These are phyloP conservation scores for Ictidomys tridecemlineatus DNA, from an alignment of 2,113 vertebrate genomes.

Conservation along the genomic window DNA sequence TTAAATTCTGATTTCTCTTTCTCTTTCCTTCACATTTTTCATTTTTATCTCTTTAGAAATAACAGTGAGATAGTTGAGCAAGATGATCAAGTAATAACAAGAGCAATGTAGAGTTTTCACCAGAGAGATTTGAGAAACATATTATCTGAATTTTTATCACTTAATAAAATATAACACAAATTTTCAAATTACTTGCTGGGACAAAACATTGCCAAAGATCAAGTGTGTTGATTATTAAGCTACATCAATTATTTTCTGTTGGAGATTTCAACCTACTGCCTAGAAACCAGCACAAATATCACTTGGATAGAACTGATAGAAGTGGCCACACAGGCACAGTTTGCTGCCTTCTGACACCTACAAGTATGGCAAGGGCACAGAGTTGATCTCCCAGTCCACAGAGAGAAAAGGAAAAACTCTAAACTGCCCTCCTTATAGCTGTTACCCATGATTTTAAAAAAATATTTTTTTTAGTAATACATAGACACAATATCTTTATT, in stretches of 20 bases:
- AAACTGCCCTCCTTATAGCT: constrained; percentile 65
- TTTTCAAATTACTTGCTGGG: constrained; percentile 63
- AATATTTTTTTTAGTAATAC: too few relatives aligned
- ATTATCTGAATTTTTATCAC: constrained; percentile 38
- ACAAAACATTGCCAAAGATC: constrained; percentile 69
- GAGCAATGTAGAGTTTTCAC: neutral
- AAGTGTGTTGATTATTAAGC: constrained; percentile 63
- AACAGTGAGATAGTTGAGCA: constrained; percentile 22
- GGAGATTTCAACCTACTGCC: constrained; percentile 68
- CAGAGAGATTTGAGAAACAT: constrained; percentile 13
- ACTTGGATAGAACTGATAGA: constrained; percentile 80
- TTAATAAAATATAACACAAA: constrained; percentile 69
- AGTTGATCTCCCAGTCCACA: constrained; percentile 75
- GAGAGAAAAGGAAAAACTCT: neutral
- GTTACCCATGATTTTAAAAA: neutral
- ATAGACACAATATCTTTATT: too few relatives aligned
- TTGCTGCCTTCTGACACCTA: constrained; percentile 74
- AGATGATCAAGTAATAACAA: constrained; percentile 27
- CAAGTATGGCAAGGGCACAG: constrained; percentile 39
- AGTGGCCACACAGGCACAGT: constrained; percentile 73
- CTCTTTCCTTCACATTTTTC: neutral
- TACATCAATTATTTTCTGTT: constrained; percentile 61
- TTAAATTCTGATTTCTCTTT: neutral
- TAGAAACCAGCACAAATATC: constrained; percentile 75
- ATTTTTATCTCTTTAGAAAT: constrained; percentile 29